A percentile compares a stretch with the other conserved stretches of the same genome.
Conservation (phyloP, 1,140 invertebrate genomes). For the Drosophila aff. region DNA sequence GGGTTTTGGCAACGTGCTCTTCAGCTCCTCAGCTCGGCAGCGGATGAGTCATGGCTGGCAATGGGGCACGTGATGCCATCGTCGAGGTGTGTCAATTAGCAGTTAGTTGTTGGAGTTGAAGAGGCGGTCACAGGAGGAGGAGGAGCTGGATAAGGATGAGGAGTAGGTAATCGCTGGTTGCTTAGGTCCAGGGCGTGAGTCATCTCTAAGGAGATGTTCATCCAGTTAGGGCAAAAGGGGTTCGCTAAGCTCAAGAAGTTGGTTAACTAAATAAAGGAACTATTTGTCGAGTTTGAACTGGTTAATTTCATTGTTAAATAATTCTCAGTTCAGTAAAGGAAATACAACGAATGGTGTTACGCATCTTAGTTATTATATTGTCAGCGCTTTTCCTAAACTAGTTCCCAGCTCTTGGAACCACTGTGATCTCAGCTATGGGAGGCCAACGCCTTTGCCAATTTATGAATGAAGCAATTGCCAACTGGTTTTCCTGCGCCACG, state of each 20-base stretch:
- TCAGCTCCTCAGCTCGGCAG: background rate
- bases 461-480: slow-evolving; percentile 62
- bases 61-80: slow-evolving; percentile 70
- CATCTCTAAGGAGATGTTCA: slow-evolving; percentile 31
- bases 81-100: slow-evolving; percentile 81
- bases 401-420: slow-evolving; percentile 4
- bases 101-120: slow-evolving; percentile 68
- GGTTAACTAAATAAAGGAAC: too few species aligned
- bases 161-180: slow-evolving; percentile 21
- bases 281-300: background rate
- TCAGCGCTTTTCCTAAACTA: slow-evolving; percentile 6
- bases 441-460: slow-evolving; percentile 59
- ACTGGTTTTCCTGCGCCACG: slow-evolving; percentile 51
- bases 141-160: slow-evolving; percentile 8
- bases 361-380: background rate
- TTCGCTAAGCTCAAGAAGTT: too few species aligned
- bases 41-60: slow-evolving; percentile 58
- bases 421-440: background rate
- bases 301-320: background rate
- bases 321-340: background rate
- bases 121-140: slow-evolving; percentile 34
- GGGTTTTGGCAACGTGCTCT: slow-evolving; percentile 68
- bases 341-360: background rate
- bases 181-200: slow-evolving; percentile 45
- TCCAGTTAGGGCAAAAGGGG: background rate